Conservation (phyloP, 1,140 invertebrate species). For the Samia ricini region DNA sequence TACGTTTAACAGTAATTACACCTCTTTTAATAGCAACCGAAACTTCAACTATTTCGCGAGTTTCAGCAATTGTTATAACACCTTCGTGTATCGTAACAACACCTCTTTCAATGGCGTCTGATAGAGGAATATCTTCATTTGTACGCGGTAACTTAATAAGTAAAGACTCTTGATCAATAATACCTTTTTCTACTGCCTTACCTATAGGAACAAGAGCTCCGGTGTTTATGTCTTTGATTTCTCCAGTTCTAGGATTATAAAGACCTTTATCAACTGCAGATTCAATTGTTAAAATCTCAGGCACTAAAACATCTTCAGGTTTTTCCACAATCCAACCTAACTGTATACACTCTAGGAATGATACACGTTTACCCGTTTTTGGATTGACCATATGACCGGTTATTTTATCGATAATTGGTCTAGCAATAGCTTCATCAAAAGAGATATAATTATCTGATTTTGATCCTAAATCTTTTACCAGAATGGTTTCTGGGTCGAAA, state of each 20-base stretch:
- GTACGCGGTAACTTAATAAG: constrained; percentile 83
- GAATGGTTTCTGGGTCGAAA: constrained; percentile 86
- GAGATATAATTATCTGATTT: constrained; percentile 83
- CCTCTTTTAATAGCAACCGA: constrained; percentile 85
- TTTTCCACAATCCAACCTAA: constrained; percentile 83
- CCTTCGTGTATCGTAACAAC: constrained; percentile 87
- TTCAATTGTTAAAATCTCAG: constrained; percentile 78
- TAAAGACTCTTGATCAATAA: constrained; percentile 87
- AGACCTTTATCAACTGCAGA: constrained; percentile 83
- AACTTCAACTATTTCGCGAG: constrained; percentile 82
- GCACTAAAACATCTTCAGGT: constrained; percentile 72
- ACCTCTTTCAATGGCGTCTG: constrained; percentile 86
- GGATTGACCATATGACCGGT: constrained; percentile 90
- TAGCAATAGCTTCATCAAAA: constrained; percentile 85
- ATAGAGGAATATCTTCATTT: constrained; percentile 84
- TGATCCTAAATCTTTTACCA: constrained; percentile 87
- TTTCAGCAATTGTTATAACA: constrained; percentile 83
- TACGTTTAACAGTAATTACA: constrained; percentile 82
- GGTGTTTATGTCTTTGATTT: constrained; percentile 81
- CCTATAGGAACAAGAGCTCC: constrained; percentile 81
- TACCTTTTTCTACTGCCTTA: constrained; percentile 84
- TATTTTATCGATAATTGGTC: constrained; percentile 85
- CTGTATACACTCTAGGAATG: constrained; percentile 91
- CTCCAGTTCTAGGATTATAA: constrained; percentile 81
- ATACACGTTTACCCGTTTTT: constrained; percentile 87